These are phyloP conservation scores for Ditylenchus dipsaci DNA, from an alignment of 1,140 invertebrate species.

Conservation along the genomic window DNA sequence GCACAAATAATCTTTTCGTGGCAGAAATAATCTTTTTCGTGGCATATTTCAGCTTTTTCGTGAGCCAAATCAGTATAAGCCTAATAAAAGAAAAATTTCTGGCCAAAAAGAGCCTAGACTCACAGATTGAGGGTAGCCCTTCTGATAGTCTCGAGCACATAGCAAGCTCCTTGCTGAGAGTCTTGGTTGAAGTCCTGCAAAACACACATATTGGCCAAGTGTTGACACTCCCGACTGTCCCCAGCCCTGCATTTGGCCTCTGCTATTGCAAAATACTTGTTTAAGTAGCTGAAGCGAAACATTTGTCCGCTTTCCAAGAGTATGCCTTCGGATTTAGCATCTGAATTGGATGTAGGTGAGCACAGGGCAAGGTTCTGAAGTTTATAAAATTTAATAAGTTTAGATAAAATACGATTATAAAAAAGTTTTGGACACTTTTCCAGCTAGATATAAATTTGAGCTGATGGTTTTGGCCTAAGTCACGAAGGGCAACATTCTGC, in stretches of 20 bases:
- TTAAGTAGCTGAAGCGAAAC: constrained; percentile 20
- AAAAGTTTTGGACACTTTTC: no score
- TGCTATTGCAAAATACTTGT: constrained; percentile 18
- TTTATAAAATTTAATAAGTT: background rate
- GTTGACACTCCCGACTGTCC: constrained; percentile 31
- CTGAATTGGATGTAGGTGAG: background rate
- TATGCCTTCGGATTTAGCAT: background rate
- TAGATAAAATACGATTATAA: no score
- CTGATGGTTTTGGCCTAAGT: no score
- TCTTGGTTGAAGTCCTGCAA: constrained; percentile 44
- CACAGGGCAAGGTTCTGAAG: background rate
- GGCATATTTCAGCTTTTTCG: no score
- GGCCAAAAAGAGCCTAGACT: background rate
- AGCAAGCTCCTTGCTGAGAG: constrained; percentile 23
- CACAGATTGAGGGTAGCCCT: constrained; percentile 11
- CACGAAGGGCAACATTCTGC: no score
- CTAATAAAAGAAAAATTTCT: background rate
- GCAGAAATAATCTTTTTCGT: no score
- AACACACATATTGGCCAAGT: constrained; percentile 45
- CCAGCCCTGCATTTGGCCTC: constrained; percentile 18
- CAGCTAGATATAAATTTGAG: no score
- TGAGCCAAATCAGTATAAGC: background rate
- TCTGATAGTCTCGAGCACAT: constrained; percentile 21
- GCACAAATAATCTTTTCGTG: no score
- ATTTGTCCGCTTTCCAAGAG: background rate